Conservation (phyloP, 2,888 invertebrate species). For the Asteroscopus sphinx region DNA sequence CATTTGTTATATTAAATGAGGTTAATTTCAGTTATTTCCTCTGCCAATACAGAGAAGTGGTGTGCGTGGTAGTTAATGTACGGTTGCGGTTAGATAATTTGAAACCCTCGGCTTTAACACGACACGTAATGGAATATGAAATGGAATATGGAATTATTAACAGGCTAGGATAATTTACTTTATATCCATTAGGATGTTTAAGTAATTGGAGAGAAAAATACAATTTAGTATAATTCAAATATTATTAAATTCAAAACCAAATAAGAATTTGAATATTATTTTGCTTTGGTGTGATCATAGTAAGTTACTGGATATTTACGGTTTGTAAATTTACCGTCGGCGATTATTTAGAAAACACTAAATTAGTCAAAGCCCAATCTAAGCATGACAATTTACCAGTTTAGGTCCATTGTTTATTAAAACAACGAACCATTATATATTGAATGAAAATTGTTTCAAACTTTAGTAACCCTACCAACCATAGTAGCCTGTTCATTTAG, state of each 20-base stretch:
- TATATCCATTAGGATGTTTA: constrained; percentile 13
- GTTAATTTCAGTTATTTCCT: constrained; percentile 48
- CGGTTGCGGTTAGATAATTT: constrained; percentile 53
- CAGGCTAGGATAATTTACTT: constrained; percentile 20
- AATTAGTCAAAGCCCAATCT: constrained; percentile 13
- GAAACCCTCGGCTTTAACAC: constrained; percentile 42
- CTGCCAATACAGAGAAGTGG: constrained; percentile 57
- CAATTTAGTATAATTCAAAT: not conserved
- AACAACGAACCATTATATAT: constrained; percentile 35
- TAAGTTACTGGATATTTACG: not conserved
- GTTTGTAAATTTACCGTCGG: too few species aligned
- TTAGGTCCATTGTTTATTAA: constrained; percentile 34
- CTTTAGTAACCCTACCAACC: constrained; percentile 18
- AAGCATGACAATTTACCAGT: constrained; percentile 18
- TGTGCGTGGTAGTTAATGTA: constrained; percentile 51
- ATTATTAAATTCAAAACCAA: too few species aligned
- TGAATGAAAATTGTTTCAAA: constrained; percentile 42
- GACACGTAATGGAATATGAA: constrained; percentile 41
- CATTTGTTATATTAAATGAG: constrained; percentile 20
- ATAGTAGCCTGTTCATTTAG: constrained; percentile 29
- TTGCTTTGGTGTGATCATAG: too few species aligned
- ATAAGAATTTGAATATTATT: not conserved
- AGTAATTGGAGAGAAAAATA: constrained; percentile 25
- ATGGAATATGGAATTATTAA: constrained; percentile 38
- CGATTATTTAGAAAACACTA: not conserved